Conservation (phyloP, 2,113 vertebrate genomes). For the Oplegnathus fasciatus region DNA sequence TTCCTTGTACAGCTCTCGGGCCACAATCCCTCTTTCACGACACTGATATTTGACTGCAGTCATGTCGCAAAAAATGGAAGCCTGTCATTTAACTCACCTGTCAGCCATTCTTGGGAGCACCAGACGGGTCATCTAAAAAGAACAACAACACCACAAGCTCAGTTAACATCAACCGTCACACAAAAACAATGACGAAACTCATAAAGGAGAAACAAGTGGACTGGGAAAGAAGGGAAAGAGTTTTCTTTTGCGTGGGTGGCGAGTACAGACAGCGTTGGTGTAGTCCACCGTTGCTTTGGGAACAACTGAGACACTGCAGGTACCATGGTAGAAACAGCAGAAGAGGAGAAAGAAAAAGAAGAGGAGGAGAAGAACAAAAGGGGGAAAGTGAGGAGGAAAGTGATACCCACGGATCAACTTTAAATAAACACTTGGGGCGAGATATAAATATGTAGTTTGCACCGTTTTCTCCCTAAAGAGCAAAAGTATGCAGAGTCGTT, state of each 20-base stretch:
- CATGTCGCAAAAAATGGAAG: conserved; percentile 64
- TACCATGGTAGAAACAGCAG: conserved; percentile 64
- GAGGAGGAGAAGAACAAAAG: conserved; percentile 1
- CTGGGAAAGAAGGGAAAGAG: not conserved
- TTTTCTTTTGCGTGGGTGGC: conserved; percentile 77
- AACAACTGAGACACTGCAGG: conserved; percentile 82
- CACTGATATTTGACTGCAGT: conserved; percentile 59
- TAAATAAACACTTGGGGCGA: not conserved
- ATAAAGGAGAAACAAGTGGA: not conserved
- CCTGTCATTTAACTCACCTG: conserved; percentile 88
- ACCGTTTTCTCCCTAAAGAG: not conserved
- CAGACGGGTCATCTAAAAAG: conserved; percentile 92
- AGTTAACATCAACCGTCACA: not conserved
- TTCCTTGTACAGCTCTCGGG: not conserved
- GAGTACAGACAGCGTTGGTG: conserved; percentile 83
- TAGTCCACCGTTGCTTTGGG: conserved; percentile 85
- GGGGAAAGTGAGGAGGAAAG: not conserved
- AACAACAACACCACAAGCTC: conserved; percentile 20
- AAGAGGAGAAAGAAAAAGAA: conserved; percentile 33
- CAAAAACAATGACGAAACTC: conserved; percentile 2
- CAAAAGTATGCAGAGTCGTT: not conserved
- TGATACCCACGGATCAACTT: not conserved
- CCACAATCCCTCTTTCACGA: conserved; percentile 1
- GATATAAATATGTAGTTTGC: not conserved
- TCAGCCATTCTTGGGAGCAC: conserved; percentile 95